Evolutionary conservation across 2,797 vertebrate species (phyloP).

Genomic region (Nyctalus aviator): DNA sequence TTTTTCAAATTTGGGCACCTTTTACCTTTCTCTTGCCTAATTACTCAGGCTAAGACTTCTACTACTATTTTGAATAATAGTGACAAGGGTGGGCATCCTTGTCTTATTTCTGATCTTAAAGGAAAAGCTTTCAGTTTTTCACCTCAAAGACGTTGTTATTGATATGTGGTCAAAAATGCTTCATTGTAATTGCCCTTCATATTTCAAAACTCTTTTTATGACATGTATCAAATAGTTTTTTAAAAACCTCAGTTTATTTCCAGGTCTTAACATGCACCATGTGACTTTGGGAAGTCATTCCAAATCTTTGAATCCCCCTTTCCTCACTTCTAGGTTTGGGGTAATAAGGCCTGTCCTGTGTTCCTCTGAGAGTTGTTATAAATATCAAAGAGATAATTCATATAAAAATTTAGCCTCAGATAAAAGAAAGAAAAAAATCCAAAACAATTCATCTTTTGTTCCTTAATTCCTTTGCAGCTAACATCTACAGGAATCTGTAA

Average conservation of each 20-base stretch:
- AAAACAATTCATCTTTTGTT: neutral
- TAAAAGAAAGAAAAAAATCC: neutral
- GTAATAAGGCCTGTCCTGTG: neutral
- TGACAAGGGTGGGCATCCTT: neutral
- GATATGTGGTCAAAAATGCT: neutral
- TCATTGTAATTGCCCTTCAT: neutral
- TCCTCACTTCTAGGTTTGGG: neutral
- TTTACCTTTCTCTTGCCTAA: neutral
- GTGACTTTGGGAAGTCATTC: neutral
- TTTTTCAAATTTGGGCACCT: neutral
- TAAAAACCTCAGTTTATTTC: neutral
- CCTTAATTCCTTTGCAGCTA: conserved; percentile 85
- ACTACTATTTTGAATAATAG: neutral
- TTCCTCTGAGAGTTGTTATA: neutral
- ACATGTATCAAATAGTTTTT: neutral
- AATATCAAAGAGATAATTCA: neutral
- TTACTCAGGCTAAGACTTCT: neutral
- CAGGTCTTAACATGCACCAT: neutral
- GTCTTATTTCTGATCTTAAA: neutral
- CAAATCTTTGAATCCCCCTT: neutral
- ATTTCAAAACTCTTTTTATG: conserved; percentile 1
- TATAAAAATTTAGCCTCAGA: neutral
- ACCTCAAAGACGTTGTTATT: neutral
- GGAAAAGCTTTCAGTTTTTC: conserved; percentile 6
- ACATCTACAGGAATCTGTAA: conserved; percentile 94